Base-by-base conservation (phyloP, 2,888 invertebrate genomes). In the Synanthedon andrenaeformis region DNA sequence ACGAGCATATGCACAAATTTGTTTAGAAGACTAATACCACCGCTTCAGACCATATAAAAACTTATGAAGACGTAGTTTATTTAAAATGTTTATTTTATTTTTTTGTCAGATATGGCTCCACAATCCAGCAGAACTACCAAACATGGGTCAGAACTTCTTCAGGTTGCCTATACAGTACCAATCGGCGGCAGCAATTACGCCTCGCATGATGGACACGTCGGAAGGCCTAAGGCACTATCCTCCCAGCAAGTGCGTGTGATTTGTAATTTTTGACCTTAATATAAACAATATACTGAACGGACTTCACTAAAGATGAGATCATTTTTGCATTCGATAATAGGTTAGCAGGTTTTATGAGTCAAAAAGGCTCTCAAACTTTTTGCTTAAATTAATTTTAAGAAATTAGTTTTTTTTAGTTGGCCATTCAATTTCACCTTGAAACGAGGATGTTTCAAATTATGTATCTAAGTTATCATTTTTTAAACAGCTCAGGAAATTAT, bases 191-290 rank as follows among this genome's bases (percentile, higher is more conserved):
- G 88, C 90, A 0, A 89, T 92, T 19, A 89, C 89, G 56, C 91
- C 92, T 0, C 89, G 90, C 58, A 90, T 92, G 72, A 91, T 91
- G 72, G 91, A 90, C 23, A 91, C 91, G 1, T 90, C 90, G 0
- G 85, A 88, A 52, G 89, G 89, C 1, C 65, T 92, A 6, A 80
- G 79, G 58, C 77, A 82, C 56, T 91, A 91, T 60, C 81, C 88
- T 50, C 90, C 91, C 0, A 74, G 81, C n/a, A 72, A 69, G 74
- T 73, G 54, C 53, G 62, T 55, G 14, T 42, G 13, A 54, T 45
- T 12, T 55, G 6, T 14, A 49, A n/a, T 28, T 54, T 11, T 41
- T 12, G 5, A 45, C 45, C 12, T 12, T 45, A 45, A n/a, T n/a
- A n/a, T n/a, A 45, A 14, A 45, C n/a, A 45, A 45, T 13, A 28